Base-by-base conservation (phyloP, 2,888 invertebrate species). In the Lepas anatifera region DNA sequence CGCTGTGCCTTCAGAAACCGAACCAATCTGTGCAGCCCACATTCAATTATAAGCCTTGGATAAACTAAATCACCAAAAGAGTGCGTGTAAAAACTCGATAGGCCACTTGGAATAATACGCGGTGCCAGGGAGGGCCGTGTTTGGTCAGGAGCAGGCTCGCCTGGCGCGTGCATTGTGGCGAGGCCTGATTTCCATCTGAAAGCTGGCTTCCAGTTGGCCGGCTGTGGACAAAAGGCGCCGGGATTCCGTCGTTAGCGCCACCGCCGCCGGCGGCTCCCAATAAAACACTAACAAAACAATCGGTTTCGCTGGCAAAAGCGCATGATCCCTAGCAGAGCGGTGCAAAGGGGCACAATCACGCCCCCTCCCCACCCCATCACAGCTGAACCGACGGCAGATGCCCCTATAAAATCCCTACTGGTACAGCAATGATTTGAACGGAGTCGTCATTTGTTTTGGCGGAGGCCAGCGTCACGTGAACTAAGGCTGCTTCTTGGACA, bases 281-380 rank as follows among this genome's bases (percentile, higher is more conserved):
- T 58, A 58, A 58, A 58, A 58, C 58, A 58, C 58, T 58, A 58
- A 58, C 58, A 58, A 58, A 58, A 58, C 58, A 58, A 58, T 58
- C 58, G 32, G 58, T 58, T 58, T 58, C 58, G 58, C 35, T 22
- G 58, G 16, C 25, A 35, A 58, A 58, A 35, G 58, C 58, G 7
- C 58, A 58, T 58, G 58, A 58, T 58, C 58, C 58, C 18, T n/a
- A n/a, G 58, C 35, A 7, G 58, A 16, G 11, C 41, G 41, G 41
- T 41, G 41, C 11, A 41, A 16, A 16, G 41, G 41, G 1, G 16
- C 41, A 4, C 41, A 16, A 4, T 41, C 41, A 10, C 41, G 41
- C 41, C 41, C 41, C 41, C 41, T 4, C 39, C 39, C 39, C 39
- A 7, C 39, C 39, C 39, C 39, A 10, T 16, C 2, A 10, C 41